Percentiles rank a stretch among this genome's conserved stretches.
phyloP scores from a whole-genome alignment of 2,797 vertebrate genomes.

The Poecile montanus region DNA sequence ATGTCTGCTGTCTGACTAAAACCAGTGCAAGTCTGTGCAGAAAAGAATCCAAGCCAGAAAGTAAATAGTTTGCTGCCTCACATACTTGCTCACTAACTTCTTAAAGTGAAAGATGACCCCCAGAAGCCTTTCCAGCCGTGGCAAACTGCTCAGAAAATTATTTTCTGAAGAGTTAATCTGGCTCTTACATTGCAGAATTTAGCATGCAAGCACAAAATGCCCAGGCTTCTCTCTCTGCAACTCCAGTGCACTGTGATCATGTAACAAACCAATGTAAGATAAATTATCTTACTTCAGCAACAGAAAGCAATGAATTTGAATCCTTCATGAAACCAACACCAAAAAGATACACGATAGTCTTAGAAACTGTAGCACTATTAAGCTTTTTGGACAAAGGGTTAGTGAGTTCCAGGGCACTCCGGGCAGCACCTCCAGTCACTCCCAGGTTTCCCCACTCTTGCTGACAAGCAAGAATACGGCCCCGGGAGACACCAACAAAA shows the following conservation, averaged over 20 bases:
- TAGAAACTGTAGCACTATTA: not conserved
- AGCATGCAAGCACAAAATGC: not conserved
- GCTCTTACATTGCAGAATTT: not conserved
- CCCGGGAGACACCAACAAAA: not conserved
- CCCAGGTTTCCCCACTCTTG: not conserved
- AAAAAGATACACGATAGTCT: not conserved
- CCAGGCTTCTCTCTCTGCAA: not conserved
- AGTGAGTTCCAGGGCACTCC: not conserved
- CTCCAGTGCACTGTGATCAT: not conserved
- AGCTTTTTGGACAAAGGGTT: not conserved
- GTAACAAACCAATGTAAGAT: not conserved
- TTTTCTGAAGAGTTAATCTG: not conserved
- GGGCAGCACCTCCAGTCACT: not conserved
- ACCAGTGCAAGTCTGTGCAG: not conserved
- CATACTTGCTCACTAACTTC: not conserved
- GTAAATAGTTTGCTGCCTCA: not conserved
- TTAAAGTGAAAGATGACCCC: not conserved
- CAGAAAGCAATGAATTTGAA: not conserved
- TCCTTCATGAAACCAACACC: not conserved
- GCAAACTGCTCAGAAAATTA: not conserved
- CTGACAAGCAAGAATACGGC: not conserved
- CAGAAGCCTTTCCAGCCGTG: not conserved
- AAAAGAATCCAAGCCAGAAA: constrained; percentile 28
- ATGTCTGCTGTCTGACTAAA: not conserved
- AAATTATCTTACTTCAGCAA: not conserved